Base-by-base conservation (phyloP, 2,888 invertebrate species). In the Ectemnius cavifrons region DNA sequence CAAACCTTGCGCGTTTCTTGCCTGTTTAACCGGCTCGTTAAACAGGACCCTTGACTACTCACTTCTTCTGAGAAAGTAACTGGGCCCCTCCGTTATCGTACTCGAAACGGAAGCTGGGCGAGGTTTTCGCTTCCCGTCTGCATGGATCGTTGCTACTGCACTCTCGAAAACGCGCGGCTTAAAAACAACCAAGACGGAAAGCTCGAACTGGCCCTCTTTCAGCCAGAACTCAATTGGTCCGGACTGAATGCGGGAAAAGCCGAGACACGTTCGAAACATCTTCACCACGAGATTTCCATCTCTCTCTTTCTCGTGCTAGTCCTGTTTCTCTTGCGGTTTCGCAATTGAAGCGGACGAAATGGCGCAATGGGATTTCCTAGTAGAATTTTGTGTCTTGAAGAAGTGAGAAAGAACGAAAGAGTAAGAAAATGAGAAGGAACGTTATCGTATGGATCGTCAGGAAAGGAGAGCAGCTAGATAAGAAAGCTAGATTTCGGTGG, bases 351-450 rank as follows among this genome's bases (percentile, higher is more conserved):
- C 62, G 47, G 18, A 14, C 2, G n/a, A 62, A 46, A 23, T 62
- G 45, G 45, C n/a, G 14, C 62, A 62, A 46, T 46, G 62, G 62
- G 62, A 62, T 62, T 62, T 62, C 5, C 1, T 8, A 6, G 37
- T 11, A 37, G 37, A 37, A 37, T 37, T 37, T 37, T 11, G 37
- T 37, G 37, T 37, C 37, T 37, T 11, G 8, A 37, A 11, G 37
- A 37, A 37, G 28, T 8, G 28, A 4, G 28, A 37, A 8, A 37
- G 28, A 3, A 8, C 1, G 28, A 37, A 8, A 37, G 28, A 37
- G 8, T 37, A 3, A 8, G 37, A 37, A 37, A 37, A 11, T 37
- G 37, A 37, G 5, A 37, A 37, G 8, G 8, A 37, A 37, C 37
- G 37, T 6, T 37, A 37, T 37, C 37, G 37, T 6, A 6, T 6